phyloP scores from a whole-genome alignment of 1,140 invertebrate species.

The Neelides sp. region DNA sequence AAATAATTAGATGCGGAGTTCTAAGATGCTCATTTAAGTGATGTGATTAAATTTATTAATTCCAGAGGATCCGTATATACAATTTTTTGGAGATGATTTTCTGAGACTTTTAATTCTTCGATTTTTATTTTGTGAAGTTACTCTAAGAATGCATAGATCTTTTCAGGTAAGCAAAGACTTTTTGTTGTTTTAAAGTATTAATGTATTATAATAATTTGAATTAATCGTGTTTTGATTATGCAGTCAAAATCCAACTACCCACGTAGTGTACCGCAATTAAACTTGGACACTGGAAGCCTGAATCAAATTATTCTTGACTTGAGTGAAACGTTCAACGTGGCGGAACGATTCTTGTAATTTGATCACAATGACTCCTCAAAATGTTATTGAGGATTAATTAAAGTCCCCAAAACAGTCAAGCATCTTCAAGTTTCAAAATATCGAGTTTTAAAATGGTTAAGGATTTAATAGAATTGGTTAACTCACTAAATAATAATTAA shows the following conservation, averaged over 20 bases:
- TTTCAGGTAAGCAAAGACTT: conserved; percentile 41
- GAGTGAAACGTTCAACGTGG: neutral
- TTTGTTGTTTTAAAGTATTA: conserved; percentile 12
- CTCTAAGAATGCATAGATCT: conserved; percentile 67
- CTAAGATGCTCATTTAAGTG: neutral
- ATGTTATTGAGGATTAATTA: too few relatives aligned
- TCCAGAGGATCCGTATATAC: conserved; percentile 61
- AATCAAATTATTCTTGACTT: conserved; percentile 2
- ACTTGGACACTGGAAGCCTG: conserved; percentile 3
- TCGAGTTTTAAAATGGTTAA: too few relatives aligned
- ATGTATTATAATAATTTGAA: too few relatives aligned
- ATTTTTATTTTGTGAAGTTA: conserved; percentile 87
- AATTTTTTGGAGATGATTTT: conserved; percentile 91
- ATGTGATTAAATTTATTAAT: conserved; percentile 16
- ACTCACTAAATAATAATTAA: too few relatives aligned
- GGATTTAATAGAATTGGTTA: too few relatives aligned
- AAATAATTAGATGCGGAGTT: neutral
- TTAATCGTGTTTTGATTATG: neutral
- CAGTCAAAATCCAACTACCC: neutral
- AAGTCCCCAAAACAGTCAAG: too few relatives aligned
- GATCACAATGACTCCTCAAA: too few relatives aligned
- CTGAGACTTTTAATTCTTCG: conserved; percentile 71
- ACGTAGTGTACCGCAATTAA: neutral
- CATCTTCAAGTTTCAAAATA: too few relatives aligned
- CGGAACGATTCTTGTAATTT: conserved; percentile 4